Evolutionary conservation across 2,113 vertebrate genomes (phyloP), one percentile per base, ranked within the genome.

Genomic region (Microcebus griseorufus): DNA sequence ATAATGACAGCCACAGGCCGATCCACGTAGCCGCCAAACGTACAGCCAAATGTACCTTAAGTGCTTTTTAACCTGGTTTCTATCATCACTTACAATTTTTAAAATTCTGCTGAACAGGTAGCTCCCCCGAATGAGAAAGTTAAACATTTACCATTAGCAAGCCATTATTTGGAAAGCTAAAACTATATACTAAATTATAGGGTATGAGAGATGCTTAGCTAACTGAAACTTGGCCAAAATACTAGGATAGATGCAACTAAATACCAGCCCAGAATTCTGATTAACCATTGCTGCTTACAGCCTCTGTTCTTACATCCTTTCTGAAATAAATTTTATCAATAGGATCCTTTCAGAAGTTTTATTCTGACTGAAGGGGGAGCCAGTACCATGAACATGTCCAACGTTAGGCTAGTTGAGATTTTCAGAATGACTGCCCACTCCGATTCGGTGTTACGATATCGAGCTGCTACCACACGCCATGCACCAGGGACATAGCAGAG

Each of bases 101-200:
- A 29, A 90, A 98, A 98, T 98, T 96, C 94, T 97, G 96, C 95
- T 97, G 96, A 97, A 98, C 80, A 90, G 95, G 97, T 90, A 97
- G 96, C 92, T 97, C 88, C 92, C 87, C 92, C 86, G 79, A 96
- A 92, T 95, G 73, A 92, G 86, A 97, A 97, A 95, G 96, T 95
- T 97, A 96, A 97, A 97, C 94, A 97, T 89, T 95, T 97, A 92
- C 88, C 94, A 97, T 97, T 90, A 97, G 93, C 70, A 94, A 97
- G 87, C 96, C 89, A 97, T 97, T 97, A 97, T 97, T 97, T 96
- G 96, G 93, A 96, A 94, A 90, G 90, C 86, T 97, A 86, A 96
- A 95, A 96, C 95, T 83, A 90, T 78, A 95, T 45, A 93, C 76
- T 94, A 90, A 94, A 97, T 97, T 90, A 97, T 29, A 94, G 91